Evolutionary conservation across 2,888 invertebrate species (phyloP), one percentile per base, ranked within the genome.

Genomic region (Diaphora mendica): DNA sequence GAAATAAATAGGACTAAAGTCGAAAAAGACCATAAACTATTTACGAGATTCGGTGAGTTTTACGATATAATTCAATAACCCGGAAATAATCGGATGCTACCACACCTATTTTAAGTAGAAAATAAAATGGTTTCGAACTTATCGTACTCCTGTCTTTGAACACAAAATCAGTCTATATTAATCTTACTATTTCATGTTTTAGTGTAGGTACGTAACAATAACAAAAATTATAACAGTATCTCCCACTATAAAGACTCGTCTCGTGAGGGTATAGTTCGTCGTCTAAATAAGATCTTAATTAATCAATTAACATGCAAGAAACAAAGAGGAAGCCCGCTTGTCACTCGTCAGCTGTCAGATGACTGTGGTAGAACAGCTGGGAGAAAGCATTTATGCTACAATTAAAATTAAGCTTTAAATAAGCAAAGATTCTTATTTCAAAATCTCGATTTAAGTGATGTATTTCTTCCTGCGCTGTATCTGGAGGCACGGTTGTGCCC

Each of bases 201-300:
- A 17, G 23, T 48, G 20, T 20, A 20, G 5, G 15, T 48, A 48
- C 2, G 2, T 51, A 42, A 44, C 20, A 59, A 55, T n/a, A 23
- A 55, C 51, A 55, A n/a, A 26, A 26, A 59, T n/a, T 13, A 26
- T 26, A 59, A 26, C 26, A 59, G 62, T 62, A 30, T 30, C 59
- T 26, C 8, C 62, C 62, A 26, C 30, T 62, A 17, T 30, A 17
- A 62, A 30, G 17, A 30, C 15, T 17, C 17, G 51, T 33, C 35
- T 44, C 44, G 44, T 55, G 69, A 48, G 67, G 51, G 42, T 44
- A 11, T 48, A 0, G 30, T 48, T 35, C 17, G 64, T 64, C 33
- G 65, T 71, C 67, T 72, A 66, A 71, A 73, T 68, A 69, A 69
- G 17, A 67, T 55, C 69, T 44, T 59, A 69, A 69, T 73, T 69